Evolutionary conservation across 2,797 vertebrate species (phyloP).

Genomic region (Brachyalestes nurse): DNA sequence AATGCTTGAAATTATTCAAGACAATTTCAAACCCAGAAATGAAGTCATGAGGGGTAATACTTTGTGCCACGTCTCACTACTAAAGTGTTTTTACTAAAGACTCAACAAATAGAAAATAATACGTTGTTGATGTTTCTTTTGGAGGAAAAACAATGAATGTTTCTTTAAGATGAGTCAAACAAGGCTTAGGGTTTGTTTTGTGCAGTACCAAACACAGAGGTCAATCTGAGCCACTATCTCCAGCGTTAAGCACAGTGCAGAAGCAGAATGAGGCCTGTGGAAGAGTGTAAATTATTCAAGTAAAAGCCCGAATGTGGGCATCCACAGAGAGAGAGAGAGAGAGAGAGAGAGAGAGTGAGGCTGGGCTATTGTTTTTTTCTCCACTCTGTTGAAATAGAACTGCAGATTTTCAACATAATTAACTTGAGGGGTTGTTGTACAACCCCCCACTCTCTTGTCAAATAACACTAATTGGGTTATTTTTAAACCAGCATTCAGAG

Average conservation of each 20-base stretch:
- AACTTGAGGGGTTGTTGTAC: constrained; percentile 67
- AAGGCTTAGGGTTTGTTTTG: constrained; percentile 24
- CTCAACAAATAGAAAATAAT: too few species aligned
- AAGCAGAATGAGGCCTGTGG: constrained; percentile 36
- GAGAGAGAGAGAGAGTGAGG: constrained; percentile 21
- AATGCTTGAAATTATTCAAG: neutral
- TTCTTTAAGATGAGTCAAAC: constrained; percentile 16
- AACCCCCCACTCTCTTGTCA: constrained; percentile 69
- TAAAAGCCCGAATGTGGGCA: constrained; percentile 42
- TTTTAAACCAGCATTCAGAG: constrained; percentile 71
- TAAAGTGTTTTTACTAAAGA: neutral
- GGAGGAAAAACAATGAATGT: neutral
- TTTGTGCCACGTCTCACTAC: constrained; percentile 9
- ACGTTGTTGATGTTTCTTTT: neutral
- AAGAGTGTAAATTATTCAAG: constrained; percentile 53
- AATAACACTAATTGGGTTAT: constrained; percentile 79
- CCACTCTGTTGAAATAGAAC: constrained; percentile 59
- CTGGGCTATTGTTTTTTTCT: constrained; percentile 43
- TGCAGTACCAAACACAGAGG: constrained; percentile 21
- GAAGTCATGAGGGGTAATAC: neutral
- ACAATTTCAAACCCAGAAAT: neutral
- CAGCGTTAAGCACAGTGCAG: constrained; percentile 19
- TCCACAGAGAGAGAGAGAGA: constrained; percentile 31
- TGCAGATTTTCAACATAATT: constrained; percentile 46
- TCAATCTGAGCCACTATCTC: constrained; percentile 12